Evolutionary conservation across 2,888 invertebrate genomes (phyloP).

Genomic region (Nebria salina): DNA sequence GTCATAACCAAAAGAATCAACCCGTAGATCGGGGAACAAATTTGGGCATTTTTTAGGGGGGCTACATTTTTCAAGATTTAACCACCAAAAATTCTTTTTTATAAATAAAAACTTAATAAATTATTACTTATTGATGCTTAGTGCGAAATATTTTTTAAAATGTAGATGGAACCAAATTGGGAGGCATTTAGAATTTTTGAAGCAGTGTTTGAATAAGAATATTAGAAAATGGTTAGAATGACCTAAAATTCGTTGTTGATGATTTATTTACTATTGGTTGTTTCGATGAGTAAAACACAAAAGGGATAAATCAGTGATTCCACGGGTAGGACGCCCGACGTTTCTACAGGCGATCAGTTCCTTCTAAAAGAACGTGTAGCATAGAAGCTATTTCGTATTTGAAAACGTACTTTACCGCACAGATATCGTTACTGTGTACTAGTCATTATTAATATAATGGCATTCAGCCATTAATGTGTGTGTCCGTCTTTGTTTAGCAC

Average conservation of each 20-base stretch:
- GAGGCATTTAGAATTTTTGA: too few species aligned
- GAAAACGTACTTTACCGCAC: conserved; percentile 52
- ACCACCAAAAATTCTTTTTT: too few species aligned
- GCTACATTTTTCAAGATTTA: too few species aligned
- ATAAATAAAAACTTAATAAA: too few species aligned
- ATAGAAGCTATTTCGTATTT: conserved; percentile 51
- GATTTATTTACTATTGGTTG: too few species aligned
- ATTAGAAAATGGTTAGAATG: too few species aligned
- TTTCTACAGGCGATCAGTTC: conserved; percentile 23
- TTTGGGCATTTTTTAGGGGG: not conserved
- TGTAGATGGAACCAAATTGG: too few species aligned
- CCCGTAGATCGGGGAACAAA: conserved; percentile 7
- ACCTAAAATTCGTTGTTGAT: too few species aligned
- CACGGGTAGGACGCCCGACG: conserved; percentile 12
- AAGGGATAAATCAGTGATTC: not conserved
- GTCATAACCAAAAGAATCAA: conserved; percentile 7
- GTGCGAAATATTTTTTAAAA: too few species aligned
- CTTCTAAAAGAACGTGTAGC: conserved; percentile 47
- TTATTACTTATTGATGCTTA: too few species aligned
- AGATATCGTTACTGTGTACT: conserved; percentile 51
- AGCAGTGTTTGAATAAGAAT: too few species aligned
- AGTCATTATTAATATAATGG: conserved; percentile 55
- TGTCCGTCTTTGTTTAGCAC: conserved; percentile 47
- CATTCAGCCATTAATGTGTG: conserved; percentile 53
- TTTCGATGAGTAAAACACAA: too few species aligned